Percentiles rank a stretch among this genome's conserved stretches.
phyloP scores from a whole-genome alignment of 37 sponge, comb jelly and placozoan genomes.

The Spongia lamella region DNA sequence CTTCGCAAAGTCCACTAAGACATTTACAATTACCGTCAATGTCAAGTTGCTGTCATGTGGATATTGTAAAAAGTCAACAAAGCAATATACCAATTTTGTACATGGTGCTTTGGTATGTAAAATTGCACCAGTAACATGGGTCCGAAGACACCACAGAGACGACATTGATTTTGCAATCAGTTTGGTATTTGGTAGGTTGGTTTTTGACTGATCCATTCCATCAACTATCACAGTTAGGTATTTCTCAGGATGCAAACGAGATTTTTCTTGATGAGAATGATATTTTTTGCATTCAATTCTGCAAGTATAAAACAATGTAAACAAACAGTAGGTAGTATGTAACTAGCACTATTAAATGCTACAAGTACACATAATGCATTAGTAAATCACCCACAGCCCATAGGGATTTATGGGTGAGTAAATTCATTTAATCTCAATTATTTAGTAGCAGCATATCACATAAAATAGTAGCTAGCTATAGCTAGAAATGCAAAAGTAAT shows the following conservation, averaged over 20 bases:
- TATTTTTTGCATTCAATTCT: constrained; percentile 29
- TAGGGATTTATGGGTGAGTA: no score
- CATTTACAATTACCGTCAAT: not conserved
- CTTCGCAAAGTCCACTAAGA: not conserved
- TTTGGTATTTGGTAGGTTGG: constrained; percentile 6
- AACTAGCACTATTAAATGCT: no score
- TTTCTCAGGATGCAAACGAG: constrained; percentile 1
- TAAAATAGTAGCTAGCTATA: no score
- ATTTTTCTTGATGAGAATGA: constrained; percentile 12
- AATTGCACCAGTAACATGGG: constrained; percentile 19
- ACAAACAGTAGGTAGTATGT: no score
- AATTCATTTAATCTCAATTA: no score
- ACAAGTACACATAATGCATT: no score
- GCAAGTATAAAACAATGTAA: no score
- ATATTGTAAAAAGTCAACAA: constrained; percentile 8
- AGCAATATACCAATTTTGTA: not conserved
- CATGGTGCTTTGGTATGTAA: constrained; percentile 14
- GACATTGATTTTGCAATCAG: constrained; percentile 1
- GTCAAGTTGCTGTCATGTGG: constrained; percentile 38
- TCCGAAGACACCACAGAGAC: not conserved
- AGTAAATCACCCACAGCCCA: no score
- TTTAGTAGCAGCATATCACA: no score
- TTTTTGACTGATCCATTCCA: constrained; percentile 45
- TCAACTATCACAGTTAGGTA: constrained; percentile 24
- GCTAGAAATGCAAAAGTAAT: no score